Conservation (phyloP, 2,888 invertebrate species). For the Apodemia zela region DNA sequence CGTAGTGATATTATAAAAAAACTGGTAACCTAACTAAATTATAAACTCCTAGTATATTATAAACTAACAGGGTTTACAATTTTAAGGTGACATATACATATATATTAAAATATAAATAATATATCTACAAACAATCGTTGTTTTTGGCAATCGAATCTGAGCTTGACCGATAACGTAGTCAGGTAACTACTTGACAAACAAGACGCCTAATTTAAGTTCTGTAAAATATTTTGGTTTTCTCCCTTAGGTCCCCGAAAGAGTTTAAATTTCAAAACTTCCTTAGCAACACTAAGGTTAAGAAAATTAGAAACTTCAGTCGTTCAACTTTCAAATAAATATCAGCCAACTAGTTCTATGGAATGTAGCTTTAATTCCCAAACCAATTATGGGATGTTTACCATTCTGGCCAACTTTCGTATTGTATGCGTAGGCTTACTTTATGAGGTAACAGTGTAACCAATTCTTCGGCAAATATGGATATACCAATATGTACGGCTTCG, state of each 20-base stretch:
- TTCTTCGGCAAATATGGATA: background rate
- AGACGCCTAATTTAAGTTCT: no score
- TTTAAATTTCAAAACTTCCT: background rate
- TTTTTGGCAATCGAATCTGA: no score
- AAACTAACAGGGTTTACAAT: no score
- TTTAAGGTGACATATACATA: no score
- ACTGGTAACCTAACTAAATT: no score
- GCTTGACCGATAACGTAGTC: no score
- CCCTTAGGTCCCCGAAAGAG: background rate
- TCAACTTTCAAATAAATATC: conserved; percentile 3
- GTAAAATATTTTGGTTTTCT: no score
- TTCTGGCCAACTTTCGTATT: conserved; percentile 4
- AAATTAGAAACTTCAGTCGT: background rate
- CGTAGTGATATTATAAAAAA: no score
- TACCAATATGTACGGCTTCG: background rate
- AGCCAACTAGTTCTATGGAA: background rate
- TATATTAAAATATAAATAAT: no score
- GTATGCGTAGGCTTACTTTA: background rate
- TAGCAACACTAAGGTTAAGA: background rate
- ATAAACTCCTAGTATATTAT: no score
- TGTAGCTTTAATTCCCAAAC: background rate
- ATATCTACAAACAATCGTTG: no score
- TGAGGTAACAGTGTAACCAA: background rate
- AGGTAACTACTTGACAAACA: no score
- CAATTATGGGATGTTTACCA: conserved; percentile 6